Evolutionary conservation across 2,113 vertebrate genomes (phyloP).

Genomic region (Percopsis transmontana): DNA sequence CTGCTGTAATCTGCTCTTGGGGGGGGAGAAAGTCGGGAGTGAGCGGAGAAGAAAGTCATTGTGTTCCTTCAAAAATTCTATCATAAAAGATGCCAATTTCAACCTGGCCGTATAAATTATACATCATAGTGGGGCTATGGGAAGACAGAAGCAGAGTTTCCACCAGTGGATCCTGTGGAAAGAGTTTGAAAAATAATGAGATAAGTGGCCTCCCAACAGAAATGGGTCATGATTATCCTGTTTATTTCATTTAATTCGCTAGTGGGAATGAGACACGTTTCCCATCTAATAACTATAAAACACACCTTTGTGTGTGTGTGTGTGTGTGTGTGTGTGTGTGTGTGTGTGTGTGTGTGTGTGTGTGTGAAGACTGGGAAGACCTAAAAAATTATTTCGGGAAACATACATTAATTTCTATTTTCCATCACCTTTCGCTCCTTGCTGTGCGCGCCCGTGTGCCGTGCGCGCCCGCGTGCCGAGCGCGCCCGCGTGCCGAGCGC

Average conservation of each 20-base stretch:
- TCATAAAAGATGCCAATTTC: neutral
- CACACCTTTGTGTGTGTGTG: neutral
- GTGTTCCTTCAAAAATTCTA: slow-evolving; percentile 3
- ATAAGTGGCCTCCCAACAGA: slow-evolving; percentile 14
- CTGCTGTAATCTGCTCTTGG: neutral
- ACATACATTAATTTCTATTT: too few relatives aligned
- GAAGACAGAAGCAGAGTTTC: slow-evolving; percentile 7
- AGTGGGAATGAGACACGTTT: slow-evolving; percentile 20
- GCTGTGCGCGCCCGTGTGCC: too few relatives aligned
- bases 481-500: too few relatives aligned
- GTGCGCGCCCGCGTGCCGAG: too few relatives aligned
- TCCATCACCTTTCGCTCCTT: too few relatives aligned
- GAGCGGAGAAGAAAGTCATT: neutral
- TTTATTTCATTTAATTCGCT: slow-evolving; percentile 32
- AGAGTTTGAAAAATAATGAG: slow-evolving; percentile 32
- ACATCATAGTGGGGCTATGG: slow-evolving; percentile 6
- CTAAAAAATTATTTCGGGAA: too few relatives aligned
- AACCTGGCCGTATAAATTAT: slow-evolving; percentile 12
- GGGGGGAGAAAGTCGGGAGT: neutral
- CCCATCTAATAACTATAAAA: slow-evolving; percentile 16
- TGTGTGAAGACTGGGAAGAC: too few relatives aligned
- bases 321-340: too few relatives aligned
- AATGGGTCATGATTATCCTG: slow-evolving; percentile 28
- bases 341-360: neutral
- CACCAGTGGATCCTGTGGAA: slow-evolving; percentile 11